Evolutionary conservation across 2,797 vertebrate species (phyloP), one percentile per base, ranked within the genome.

Genomic region (Micrastur ruficollis): DNA sequence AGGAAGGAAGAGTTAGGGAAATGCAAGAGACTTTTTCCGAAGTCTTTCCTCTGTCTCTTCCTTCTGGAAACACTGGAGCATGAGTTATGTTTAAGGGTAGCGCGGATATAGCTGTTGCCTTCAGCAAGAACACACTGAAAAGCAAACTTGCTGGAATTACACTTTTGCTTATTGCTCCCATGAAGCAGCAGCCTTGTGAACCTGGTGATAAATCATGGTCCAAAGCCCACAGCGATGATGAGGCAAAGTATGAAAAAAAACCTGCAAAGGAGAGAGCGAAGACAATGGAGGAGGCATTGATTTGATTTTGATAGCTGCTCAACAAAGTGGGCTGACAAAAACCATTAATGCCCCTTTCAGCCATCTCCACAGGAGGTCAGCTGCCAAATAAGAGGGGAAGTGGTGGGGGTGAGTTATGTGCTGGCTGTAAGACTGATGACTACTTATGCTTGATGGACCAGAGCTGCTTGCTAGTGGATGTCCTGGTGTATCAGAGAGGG

Each of bases 241-340:
- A 96, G 81, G 78, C 74, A 71, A 95, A 89, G 73, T 84, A 75
- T 5, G 12, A 89, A 36, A 52, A 73, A 78, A 90, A 95, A 79
- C 12, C 62, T 86, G 67, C 70, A 62, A 62, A 94, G 73, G 65
- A 92, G 86, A 95, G 94, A 71, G 73, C 1, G 52, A 94, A 95
- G 92, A 93, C 94, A 90, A 75, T 76, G 67, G 87, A 83, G 89
- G 98, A 98, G 97, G 97, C 98, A 97, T 98, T 98, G 98, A 98
- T 98, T 98, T 98, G 98, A 98, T 98, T 98, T 98, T 98, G 97
- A 98, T 98, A 96, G 98, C 98, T 98, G 97, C 98, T 98, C 98
- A 98, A 98, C 98, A 98, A 98, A 98, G 97, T 97, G 97, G 95
- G 96, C 98, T 98, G 98, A 98, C 97, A 98, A 97, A 98, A 98